Percentiles rank a stretch among this genome's conserved stretches.
These are phyloP conservation scores for Netelia melanura DNA, from an alignment of 2,888 invertebrate genomes.

Conservation along the genomic window DNA sequence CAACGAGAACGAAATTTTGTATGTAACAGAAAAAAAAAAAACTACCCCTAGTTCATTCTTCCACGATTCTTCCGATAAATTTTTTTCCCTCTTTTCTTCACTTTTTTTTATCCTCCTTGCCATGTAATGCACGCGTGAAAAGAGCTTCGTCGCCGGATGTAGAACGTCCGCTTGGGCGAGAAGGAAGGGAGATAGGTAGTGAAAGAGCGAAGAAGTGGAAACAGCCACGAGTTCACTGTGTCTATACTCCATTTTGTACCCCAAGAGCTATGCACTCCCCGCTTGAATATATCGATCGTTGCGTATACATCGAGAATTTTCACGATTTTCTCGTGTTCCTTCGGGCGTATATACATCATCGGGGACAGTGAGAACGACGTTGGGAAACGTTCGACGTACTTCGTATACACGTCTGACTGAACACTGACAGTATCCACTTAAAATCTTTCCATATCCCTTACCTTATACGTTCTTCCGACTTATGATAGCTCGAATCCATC, in stretches of 20 bases:
- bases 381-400: constrained; percentile 15
- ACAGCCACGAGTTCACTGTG: constrained; percentile 45
- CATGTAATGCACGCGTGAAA: constrained; percentile 30
- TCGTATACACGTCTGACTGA: constrained; percentile 34
- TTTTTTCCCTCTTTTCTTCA: not conserved
- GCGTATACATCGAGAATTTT: constrained; percentile 5
- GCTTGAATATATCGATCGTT: constrained; percentile 47
- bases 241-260: constrained; percentile 37
- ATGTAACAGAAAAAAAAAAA: not conserved
- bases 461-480: constrained; percentile 16
- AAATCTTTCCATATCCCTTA: constrained; percentile 19
- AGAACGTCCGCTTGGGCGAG: constrained; percentile 11
- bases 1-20: not conserved
- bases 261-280: constrained; percentile 27
- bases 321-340: constrained; percentile 35
- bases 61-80: not conserved
- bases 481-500: constrained; percentile 2
- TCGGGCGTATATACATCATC: constrained; percentile 11
- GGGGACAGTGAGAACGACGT: constrained; percentile 18
- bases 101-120: constrained; percentile 25
- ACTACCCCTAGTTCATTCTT: constrained; percentile 5
- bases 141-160: constrained; percentile 45
- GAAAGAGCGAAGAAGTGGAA: constrained; percentile 51
- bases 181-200: not conserved
- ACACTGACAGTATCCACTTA: constrained; percentile 43